Percentiles rank a stretch among this genome's conserved stretches.
phyloP scores from a whole-genome alignment of 2,797 vertebrate genomes.

The Crenuchus spilurus region DNA sequence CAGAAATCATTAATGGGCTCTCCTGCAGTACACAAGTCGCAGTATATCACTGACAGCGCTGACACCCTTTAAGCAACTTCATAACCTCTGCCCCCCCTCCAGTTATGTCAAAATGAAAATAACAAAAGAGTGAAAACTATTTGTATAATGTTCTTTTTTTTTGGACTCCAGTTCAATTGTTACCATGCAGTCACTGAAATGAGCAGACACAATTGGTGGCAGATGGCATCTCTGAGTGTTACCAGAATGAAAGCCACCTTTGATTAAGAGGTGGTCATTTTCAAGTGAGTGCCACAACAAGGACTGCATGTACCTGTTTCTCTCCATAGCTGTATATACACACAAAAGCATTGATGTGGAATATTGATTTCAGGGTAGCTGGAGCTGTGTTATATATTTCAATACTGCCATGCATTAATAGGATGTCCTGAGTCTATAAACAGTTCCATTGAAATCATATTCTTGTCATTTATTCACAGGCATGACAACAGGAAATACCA shows the following conservation, averaged over 20 bases:
- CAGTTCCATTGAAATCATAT: too few species aligned
- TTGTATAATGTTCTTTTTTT: neutral
- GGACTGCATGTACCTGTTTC: conserved; percentile 12
- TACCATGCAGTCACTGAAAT: conserved; percentile 2
- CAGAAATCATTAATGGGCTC: conserved; percentile 26
- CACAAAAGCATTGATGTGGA: neutral
- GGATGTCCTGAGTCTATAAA: too few species aligned
- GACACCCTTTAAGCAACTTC: conserved; percentile 3
- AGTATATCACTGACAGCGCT: neutral
- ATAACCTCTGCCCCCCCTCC: neutral
- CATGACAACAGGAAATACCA: too few species aligned
- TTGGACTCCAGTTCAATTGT: neutral
- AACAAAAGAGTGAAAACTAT: conserved; percentile 18
- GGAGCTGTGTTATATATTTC: too few species aligned
- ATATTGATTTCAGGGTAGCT: too few species aligned
- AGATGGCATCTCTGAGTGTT: conserved; percentile 57
- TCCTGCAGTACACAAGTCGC: conserved; percentile 11
- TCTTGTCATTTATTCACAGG: too few species aligned
- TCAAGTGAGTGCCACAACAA: conserved; percentile 40
- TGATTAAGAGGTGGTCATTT: conserved; percentile 54
- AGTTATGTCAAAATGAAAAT: conserved; percentile 1
- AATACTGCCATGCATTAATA: too few species aligned
- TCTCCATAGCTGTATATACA: neutral
- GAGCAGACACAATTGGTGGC: conserved; percentile 35
- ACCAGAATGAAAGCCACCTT: conserved; percentile 53